A percentile compares a stretch with the other conserved stretches of the same genome.
Evolutionary conservation across 2,888 invertebrate genomes (phyloP).

Genomic region (Actias luna): DNA sequence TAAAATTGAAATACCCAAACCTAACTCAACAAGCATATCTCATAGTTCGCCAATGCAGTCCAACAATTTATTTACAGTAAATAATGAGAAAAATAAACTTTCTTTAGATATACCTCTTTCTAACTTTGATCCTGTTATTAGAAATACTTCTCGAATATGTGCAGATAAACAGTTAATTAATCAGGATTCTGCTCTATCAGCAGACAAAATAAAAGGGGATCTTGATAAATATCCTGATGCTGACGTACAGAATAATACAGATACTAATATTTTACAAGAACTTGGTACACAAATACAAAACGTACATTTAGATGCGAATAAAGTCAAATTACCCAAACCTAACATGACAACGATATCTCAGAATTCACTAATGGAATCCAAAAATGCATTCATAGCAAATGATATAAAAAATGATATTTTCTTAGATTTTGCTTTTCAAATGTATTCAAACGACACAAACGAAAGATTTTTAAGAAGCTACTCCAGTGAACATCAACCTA

Average conservation of each 20-base stretch:
- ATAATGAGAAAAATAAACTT: too few relatives aligned
- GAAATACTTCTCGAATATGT: not conserved
- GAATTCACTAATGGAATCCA: not conserved
- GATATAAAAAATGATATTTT: slow-evolving; percentile 18
- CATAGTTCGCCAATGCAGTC: too few relatives aligned
- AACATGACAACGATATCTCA: not conserved
- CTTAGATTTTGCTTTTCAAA: slow-evolving; percentile 55
- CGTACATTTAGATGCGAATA: not conserved
- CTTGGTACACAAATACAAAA: not conserved
- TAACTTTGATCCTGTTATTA: not conserved
- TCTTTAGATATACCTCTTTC: too few relatives aligned
- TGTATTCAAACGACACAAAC: slow-evolving; percentile 44
- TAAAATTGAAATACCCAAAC: too few relatives aligned
- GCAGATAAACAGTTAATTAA: not conserved
- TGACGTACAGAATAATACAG: not conserved
- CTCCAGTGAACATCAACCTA: slow-evolving; percentile 31
- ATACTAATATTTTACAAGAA: not conserved
- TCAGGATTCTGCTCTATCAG: not conserved
- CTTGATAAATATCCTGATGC: not conserved
- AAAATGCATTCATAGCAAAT: not conserved
- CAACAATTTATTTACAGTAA: too few relatives aligned
- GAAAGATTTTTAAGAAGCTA: slow-evolving; percentile 48
- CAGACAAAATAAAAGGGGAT: not conserved
- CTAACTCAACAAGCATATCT: too few relatives aligned
- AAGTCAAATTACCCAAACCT: not conserved